Base-by-base conservation (phyloP, 2,113 vertebrate genomes). In the Blennius ocellaris region DNA sequence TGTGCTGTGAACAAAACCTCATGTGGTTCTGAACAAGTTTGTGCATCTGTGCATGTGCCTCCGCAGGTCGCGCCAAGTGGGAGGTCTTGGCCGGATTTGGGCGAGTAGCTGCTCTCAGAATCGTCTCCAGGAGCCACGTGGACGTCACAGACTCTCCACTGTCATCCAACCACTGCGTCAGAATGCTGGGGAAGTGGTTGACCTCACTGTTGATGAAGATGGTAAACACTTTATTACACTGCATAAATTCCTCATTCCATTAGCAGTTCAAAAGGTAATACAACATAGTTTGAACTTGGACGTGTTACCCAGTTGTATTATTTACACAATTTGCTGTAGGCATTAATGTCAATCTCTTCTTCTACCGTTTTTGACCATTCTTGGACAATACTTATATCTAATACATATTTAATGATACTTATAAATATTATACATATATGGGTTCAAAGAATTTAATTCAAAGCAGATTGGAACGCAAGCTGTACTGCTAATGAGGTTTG, bases 121-220 rank as follows among this genome's bases (percentile, higher is more conserved):
- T 62, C 95, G 97, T 58, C 85, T 95, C 8, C 96, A 95, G 54
- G 98, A 99, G 61, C 92, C 93, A 21, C 93, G 97, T 1, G 95
- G 90, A 83, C 96, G 97, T 63, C 97, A 95, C 84, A 82, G 98
- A 21, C 84, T 98, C 74, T 98, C 97, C 87, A 99, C 97, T 0
- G 97, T 99, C 86, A 99, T 99, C 84, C 98, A 99, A 82, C 98
- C 98, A 0, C 91, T 99, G 73, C 93, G 97, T 55, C 98, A 97
- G 92, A 98, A 86, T 6, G 93, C 97, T 1, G 96, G 96, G 0
- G 98, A 99, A 92, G 97, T 99, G 36, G 98, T 99, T 87, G 98
- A 99, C 87, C 97, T 99, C 81, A 99, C 98, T 0, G 96, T 99
- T 51, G 98, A 99, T 82, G 98, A 99, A 90, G 98, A 99, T 69